These are phyloP conservation scores for Larimichthys crocea DNA, from an alignment of 2,113 vertebrate species.

Conservation along the genomic window DNA sequence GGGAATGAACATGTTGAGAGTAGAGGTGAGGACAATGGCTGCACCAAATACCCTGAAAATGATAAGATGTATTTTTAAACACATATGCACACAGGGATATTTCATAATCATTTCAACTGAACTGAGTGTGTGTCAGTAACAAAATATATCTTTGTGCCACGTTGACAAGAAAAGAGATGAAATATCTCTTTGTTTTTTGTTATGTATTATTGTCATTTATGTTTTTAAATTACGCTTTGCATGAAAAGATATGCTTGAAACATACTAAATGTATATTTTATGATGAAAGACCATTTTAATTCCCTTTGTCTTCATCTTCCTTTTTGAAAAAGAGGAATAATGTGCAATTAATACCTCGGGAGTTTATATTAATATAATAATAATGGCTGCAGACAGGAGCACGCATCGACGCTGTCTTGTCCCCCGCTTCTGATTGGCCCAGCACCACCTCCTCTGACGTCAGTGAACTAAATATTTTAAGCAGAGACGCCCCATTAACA, in stretches of 20 bases:
- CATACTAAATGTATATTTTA: not conserved
- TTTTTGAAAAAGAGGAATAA: not conserved
- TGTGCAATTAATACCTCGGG: no score
- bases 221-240: not conserved
- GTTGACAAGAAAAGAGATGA: not conserved
- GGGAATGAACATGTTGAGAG: slow-evolving; percentile 97
- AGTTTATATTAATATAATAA: no score
- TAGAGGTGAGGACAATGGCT: slow-evolving; percentile 95
- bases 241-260: not conserved
- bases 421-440: slow-evolving; percentile 40
- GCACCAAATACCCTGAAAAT: slow-evolving; percentile 94
- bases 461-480: slow-evolving; percentile 39
- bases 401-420: not conserved
- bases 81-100: no score
- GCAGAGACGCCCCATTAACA: not conserved
- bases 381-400: not conserved
- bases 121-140: not conserved
- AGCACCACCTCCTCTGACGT: slow-evolving; percentile 24
- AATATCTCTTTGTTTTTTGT: not conserved
- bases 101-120: not conserved
- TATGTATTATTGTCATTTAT: no score
- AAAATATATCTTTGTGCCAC: not conserved
- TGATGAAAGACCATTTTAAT: not conserved
- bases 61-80: slow-evolving; percentile 17
- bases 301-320: not conserved